Evolutionary conservation across 2,113 vertebrate species (phyloP).

Genomic region (Sinocyclocheilus rhinocerous): DNA sequence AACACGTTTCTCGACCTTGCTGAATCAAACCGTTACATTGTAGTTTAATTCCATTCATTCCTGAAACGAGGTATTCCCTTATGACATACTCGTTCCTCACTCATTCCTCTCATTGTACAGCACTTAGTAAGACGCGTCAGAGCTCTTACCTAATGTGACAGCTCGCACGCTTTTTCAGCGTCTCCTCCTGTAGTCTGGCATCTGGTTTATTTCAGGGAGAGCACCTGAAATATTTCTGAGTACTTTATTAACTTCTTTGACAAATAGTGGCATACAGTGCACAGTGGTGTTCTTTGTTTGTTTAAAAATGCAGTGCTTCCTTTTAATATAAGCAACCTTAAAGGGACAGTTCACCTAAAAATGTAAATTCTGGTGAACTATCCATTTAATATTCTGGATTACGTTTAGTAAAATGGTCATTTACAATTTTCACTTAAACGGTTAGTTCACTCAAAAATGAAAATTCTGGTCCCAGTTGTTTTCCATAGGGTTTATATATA

Average conservation of each 20-base stretch:
- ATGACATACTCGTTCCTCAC: constrained; percentile 46
- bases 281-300: neutral
- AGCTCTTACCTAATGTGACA: neutral
- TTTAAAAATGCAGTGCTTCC: neutral
- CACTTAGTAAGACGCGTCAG: constrained; percentile 42
- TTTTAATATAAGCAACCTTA: neutral
- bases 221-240: neutral
- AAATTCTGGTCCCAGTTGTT: too few species aligned
- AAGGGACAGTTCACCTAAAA: too few species aligned
- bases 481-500: too few species aligned
- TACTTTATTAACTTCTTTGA: neutral
- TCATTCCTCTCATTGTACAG: constrained; percentile 58
- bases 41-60: constrained; percentile 44
- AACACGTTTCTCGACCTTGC: neutral
- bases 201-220: neutral
- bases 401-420: too few species aligned
- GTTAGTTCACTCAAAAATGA: neutral
- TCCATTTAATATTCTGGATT: too few species aligned
- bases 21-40: neutral
- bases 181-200: neutral
- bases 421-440: neutral
- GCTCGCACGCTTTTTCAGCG: neutral
- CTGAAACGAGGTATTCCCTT: constrained; percentile 4
- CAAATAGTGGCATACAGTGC: neutral
- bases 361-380: too few species aligned